Conservation (phyloP, 2,888 invertebrate species). For the Mythimna vitellina region DNA sequence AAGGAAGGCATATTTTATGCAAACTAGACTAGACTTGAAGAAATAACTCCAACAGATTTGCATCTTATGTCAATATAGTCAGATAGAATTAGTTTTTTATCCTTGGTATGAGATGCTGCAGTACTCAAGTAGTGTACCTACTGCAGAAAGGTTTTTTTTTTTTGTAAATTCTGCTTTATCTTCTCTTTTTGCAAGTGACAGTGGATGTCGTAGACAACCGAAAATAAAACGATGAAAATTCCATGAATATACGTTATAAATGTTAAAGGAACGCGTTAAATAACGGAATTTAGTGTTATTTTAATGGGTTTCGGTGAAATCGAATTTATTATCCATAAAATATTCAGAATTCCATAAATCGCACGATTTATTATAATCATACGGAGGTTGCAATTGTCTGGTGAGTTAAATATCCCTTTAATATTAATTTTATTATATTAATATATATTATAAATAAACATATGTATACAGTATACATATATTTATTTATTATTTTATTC, state of each 20-base stretch:
- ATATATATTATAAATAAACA: no score
- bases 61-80: constrained; percentile 40
- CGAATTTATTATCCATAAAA: background rate
- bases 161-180: background rate
- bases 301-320: no score
- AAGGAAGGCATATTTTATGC: constrained; percentile 70
- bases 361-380: background rate
- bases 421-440: no score
- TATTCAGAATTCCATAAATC: background rate
- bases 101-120: background rate
- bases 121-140: background rate
- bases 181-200: background rate
- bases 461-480: no score
- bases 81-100: constrained; percentile 5
- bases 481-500: no score
- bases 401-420: no score
- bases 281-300: no score
- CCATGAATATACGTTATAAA: background rate
- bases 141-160: background rate
- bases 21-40: constrained; percentile 60
- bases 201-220: background rate
- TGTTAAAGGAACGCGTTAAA: background rate
- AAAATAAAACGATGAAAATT: background rate
- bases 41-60: constrained; percentile 47
- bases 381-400: background rate